Evolutionary conservation across 2,888 invertebrate species (phyloP), one percentile per base, ranked within the genome.

Genomic region (Platerodrilus igneus): DNA sequence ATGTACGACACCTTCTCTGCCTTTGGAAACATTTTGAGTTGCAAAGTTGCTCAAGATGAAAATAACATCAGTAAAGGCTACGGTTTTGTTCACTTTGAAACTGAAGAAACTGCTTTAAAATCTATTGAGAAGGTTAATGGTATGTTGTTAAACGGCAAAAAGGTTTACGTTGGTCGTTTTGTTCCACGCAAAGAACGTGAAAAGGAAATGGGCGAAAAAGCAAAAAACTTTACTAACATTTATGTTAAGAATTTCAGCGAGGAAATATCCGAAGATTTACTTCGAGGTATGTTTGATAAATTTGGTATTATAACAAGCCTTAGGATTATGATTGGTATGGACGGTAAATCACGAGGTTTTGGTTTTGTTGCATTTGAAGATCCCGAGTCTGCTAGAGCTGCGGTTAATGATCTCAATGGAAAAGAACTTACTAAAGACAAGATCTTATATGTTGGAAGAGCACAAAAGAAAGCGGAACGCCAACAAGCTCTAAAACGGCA

Each of bases 1-100:
- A 91, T 99, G 83, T 97, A 93, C 71, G 97, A 99, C 70, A 99
- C 97, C 35, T 99, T 99, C 70, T 91, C 96, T 38, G 94, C 95
- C 35, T 99, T 99, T 72, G 99, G 99, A 41, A 97, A 94, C 68
- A 99, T 99, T 64, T 75, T 99, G 50, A 96, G 96, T 65, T 99
- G 97, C 72, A 97, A 97, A 78, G 95, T 89, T 33, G 95, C 94
- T 55, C 91, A 91, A 70, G 96, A 96, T 74, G 94, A 95, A 67
- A 86, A 85, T 59, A 90, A 93, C 34, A 81, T 81, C 48, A 95
- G 94, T 30, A 94, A 95, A 68, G 96, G 96, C 34, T 97, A 96
- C 70, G 96, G 96, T 28, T 97, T 97, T 73, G 96, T 97, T 16
- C 96, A 97, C 71, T 97, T 96, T 72, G 96, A 96, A 74, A 95